Evolutionary conservation across 2,113 vertebrate species (phyloP), one percentile per base, ranked within the genome.

Genomic region (Oncorhynchus tshawytscha): DNA sequence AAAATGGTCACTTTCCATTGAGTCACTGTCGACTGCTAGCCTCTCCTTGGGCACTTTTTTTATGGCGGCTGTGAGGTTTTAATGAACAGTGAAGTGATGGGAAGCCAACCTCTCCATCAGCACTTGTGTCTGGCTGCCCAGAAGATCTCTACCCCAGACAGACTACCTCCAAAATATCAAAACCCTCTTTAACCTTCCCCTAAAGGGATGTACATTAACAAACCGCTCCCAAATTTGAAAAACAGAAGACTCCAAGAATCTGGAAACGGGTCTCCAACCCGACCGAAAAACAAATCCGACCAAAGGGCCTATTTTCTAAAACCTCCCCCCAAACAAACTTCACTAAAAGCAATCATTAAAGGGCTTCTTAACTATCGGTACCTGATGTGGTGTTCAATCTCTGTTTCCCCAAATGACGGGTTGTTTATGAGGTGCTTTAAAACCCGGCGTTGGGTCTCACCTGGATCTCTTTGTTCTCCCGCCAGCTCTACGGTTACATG

Each of bases 401-500:
- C 29, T 76, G 54, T 80, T 84, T 75, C 70, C 75, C 86, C 25
- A 25, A 90, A 86, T 86, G 83, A 90, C 81, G 82, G 80, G 60
- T 75, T 80, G 77, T 71, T 77, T 86, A 80, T 67, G 71, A 78
- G 70, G 82, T 72, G 78, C 89, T 74, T 87, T 87, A 84, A 89
- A 88, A 78, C 24, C 49, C 51, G 78, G 73, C 75, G 77, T 79
- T 71, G 75, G 80, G 82, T 88, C 94, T 94, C 85, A 95, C 88
- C 86, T 90, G 85, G 85, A 22, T 78, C 78, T 82, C 90, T 95
- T 90, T 95, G 92, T 95, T 96, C 90, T 93, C 82, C 91, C 81
- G 82, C 86, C 95, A 98, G 97, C 95, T 97, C 68, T 96, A 96
- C 0, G 97, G 96, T 77, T 97, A 96, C 93, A 90, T 96, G 91